These are phyloP conservation scores for Drosophila azteca DNA, from an alignment of 1,140 invertebrate genomes.

Conservation along the genomic window DNA sequence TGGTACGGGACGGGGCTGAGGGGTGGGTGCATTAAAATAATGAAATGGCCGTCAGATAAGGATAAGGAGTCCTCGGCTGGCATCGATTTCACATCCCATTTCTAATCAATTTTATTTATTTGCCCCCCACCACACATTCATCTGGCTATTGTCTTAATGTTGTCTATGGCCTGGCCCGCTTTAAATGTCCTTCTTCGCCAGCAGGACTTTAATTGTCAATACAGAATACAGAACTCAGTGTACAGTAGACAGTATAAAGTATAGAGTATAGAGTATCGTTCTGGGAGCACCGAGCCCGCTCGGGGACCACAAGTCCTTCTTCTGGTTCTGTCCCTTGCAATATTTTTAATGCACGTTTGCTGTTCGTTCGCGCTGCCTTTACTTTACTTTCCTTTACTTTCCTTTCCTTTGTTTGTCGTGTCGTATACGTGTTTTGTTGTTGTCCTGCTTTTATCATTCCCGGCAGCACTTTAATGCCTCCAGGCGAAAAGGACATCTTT, in stretches of 20 bases:
- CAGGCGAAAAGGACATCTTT: conserved; percentile 66
- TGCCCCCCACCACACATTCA: conserved; percentile 31
- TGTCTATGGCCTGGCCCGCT: conserved; percentile 6
- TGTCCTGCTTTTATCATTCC: conserved; percentile 35
- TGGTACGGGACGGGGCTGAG: conserved; percentile 24
- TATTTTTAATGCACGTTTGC: conserved; percentile 76
- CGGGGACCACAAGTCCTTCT: background rate
- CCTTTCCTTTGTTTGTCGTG: conserved; percentile 36
- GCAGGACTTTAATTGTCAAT: conserved; percentile 60
- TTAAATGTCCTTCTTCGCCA: conserved; percentile 46
- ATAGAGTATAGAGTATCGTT: no score
- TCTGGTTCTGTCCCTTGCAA: conserved; percentile 18
- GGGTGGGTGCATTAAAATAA: conserved; percentile 67
- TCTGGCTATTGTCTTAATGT: conserved; percentile 21
- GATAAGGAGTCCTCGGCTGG: background rate
- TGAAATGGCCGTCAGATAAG: conserved; percentile 74
- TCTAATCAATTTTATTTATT: conserved; percentile 77
- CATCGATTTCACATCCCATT: conserved; percentile 23
- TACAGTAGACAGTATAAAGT: no score
- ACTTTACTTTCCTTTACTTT: conserved; percentile 35
- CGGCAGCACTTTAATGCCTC: conserved; percentile 49
- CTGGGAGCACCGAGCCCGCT: conserved; percentile 2
- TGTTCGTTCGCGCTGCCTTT: conserved; percentile 40
- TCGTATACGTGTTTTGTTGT: conserved; percentile 16
- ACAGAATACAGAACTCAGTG: no score